A percentile compares a stretch with the other conserved stretches of the same genome.
phyloP scores from a whole-genome alignment of 2,888 invertebrate species.

The Atherix ibis region DNA sequence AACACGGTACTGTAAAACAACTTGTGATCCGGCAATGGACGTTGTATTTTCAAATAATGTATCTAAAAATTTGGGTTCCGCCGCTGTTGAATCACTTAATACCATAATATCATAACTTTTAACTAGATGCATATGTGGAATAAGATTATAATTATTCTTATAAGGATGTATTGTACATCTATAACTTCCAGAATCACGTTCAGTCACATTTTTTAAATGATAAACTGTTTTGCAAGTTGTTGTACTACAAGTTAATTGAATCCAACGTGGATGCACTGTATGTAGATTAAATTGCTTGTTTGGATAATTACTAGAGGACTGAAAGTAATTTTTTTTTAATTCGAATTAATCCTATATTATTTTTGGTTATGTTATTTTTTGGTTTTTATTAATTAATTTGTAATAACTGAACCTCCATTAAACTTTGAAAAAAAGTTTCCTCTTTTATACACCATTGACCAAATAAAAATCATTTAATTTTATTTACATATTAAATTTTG shows the following conservation, averaged over 20 bases:
- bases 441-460: too few relatives aligned
- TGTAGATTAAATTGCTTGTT: slow-evolving; percentile 20
- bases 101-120: slow-evolving; percentile 26
- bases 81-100: too few relatives aligned
- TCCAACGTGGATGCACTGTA: slow-evolving; percentile 19
- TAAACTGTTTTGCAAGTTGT: too few relatives aligned
- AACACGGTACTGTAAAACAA: slow-evolving; percentile 27
- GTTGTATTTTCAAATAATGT: slow-evolving; percentile 22
- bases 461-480: too few relatives aligned
- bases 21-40: slow-evolving; percentile 17
- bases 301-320: too few relatives aligned
- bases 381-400: too few relatives aligned
- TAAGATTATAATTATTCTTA: slow-evolving; percentile 16
- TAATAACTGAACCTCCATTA: too few relatives aligned
- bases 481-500: too few relatives aligned
- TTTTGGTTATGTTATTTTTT: too few relatives aligned
- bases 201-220: slow-evolving; percentile 28
- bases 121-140: slow-evolving; percentile 25
- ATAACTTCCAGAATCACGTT: slow-evolving; percentile 28
- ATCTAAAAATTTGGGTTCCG: slow-evolving; percentile 24
- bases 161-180: slow-evolving; percentile 27
- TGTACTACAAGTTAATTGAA: slow-evolving; percentile 24
- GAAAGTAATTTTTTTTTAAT: too few relatives aligned
- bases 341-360: too few relatives aligned
- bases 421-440: too few relatives aligned